phyloP scores from a whole-genome alignment of 2,888 invertebrate genomes.

The Diplolepis rosae region DNA sequence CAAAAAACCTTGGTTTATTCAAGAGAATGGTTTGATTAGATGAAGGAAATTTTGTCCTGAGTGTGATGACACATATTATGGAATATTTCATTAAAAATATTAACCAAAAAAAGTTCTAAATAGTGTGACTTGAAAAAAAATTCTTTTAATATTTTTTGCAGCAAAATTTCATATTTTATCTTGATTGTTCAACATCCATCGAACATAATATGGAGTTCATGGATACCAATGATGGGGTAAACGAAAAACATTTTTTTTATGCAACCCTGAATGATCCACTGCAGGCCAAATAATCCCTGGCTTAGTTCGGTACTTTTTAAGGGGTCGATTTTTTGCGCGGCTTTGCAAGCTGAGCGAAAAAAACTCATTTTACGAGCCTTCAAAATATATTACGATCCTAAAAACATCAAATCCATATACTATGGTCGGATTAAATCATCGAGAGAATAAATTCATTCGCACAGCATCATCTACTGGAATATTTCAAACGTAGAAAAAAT shows the following conservation, averaged over 20 bases:
- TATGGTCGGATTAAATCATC: neutral
- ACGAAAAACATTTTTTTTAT: conserved; percentile 21
- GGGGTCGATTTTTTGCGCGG: conserved; percentile 10
- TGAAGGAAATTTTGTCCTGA: no score
- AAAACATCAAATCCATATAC: no score
- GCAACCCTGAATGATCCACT: conserved; percentile 27
- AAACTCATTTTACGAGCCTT: neutral
- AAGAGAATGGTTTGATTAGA: no score
- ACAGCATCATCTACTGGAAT: no score
- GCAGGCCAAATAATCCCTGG: conserved; percentile 17
- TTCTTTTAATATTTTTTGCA: neutral
- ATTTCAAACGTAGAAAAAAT: no score
- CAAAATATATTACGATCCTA: conserved; percentile 13
- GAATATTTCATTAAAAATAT: no score
- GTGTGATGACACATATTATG: no score
- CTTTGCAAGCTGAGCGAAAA: neutral
- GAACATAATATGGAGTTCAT: conserved; percentile 5
- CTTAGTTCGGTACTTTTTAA: conserved; percentile 27
- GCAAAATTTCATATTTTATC: neutral
- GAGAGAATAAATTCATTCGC: no score
- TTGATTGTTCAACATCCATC: neutral
- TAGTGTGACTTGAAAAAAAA: neutral
- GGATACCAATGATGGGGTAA: conserved; percentile 21
- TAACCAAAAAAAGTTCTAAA: no score
- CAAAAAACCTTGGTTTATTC: no score